Base-by-base conservation (phyloP, 2,113 vertebrate genomes). In the Chlorodrepanis virens region DNA sequence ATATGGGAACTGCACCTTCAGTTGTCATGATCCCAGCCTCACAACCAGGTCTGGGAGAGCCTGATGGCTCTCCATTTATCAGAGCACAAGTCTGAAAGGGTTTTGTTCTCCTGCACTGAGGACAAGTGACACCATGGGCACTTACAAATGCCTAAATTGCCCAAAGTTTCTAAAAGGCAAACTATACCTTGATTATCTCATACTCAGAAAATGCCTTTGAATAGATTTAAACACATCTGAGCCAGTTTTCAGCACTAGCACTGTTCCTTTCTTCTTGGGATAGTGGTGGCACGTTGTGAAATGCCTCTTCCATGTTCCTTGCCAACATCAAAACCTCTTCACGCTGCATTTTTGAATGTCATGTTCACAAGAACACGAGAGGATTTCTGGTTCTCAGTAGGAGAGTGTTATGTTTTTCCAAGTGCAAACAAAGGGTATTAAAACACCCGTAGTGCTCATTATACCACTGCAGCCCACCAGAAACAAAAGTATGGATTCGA, bases 351-450 rank as follows among this genome's bases (percentile, higher is more conserved):
- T 97, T 63, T 80, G 29, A 92, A 90, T 40, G 52, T 60, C 88
- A 72, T 10, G 24, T 42, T 85, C 87, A 87, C 89, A 44, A 31
- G 89, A 97, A 89, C 79, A 91, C 2, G 14, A 85, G 78, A 95
- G 60, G 68, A 47, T 94, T 92, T 91, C 96, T 96, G 86, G 14
- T 71, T 96, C 87, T 90, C 94, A 91, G 94, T 68, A 64, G 94
- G 91, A 96, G 57, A 72, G 76, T 27, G 82, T 63, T 96, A 80
- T 57, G 44, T 84, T 90, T 88, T 65, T 39, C 65, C 54, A 25
- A 92, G 93, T 78, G 81, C 84, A 96, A 94, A 97, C 95, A 97
- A 96, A 97, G 80, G 92, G 65, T 57, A 92, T 78, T 89, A 91
- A 69, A 84, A 82, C 78, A 53, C 70, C 35, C 4, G 1, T 6